These are phyloP conservation scores for Timema cristinae DNA, from an alignment of 2,888 invertebrate genomes.

Conservation along the genomic window DNA sequence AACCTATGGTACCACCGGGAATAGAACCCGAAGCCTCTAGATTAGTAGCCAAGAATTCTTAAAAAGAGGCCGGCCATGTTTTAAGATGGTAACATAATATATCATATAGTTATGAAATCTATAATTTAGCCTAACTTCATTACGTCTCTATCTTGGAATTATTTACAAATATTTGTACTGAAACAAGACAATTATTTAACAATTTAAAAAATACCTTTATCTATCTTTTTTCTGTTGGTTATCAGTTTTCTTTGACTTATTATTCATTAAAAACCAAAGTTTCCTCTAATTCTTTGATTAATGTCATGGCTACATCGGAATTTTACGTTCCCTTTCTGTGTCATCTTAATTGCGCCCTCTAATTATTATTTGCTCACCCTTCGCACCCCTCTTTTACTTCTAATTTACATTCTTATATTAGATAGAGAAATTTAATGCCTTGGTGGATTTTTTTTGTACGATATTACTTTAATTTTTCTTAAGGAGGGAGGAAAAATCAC, in stretches of 20 bases:
- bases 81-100: too few relatives aligned
- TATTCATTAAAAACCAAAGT: slow-evolving; percentile 13
- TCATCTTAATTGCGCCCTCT: neutral
- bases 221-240: too few relatives aligned
- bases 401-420: slow-evolving; percentile 2
- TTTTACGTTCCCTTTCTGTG: neutral
- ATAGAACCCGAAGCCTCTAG: too few relatives aligned
- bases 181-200: too few relatives aligned
- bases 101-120: too few relatives aligned
- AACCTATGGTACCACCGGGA: too few relatives aligned
- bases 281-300: slow-evolving; percentile 4
- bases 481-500: neutral
- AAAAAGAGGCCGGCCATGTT: too few relatives aligned
- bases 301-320: neutral
- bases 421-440: neutral
- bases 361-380: slow-evolving; percentile 13
- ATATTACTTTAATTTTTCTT: slow-evolving; percentile 4
- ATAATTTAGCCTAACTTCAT: too few relatives aligned
- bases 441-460: neutral
- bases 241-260: neutral
- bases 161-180: too few relatives aligned
- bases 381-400: neutral
- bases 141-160: too few relatives aligned
- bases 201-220: too few relatives aligned
- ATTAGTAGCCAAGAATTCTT: too few relatives aligned